A percentile compares a stretch with the other conserved stretches of the same genome.
Conservation (phyloP, 2,888 invertebrate genomes). For the Hedychridium roseum region DNA sequence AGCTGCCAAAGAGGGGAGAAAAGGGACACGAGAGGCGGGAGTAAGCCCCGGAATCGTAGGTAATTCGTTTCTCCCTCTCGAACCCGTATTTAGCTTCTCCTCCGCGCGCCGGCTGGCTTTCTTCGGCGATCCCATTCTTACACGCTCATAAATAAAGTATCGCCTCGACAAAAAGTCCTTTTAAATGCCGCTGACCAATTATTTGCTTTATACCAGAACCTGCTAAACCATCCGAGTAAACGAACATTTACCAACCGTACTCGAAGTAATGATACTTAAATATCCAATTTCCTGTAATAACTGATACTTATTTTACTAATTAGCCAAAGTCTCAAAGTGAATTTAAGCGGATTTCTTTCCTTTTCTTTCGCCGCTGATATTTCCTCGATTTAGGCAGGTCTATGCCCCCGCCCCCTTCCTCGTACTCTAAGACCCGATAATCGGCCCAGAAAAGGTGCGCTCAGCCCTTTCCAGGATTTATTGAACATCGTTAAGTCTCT, state of each 20-base stretch:
- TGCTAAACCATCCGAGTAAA: too few relatives aligned
- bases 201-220: too few relatives aligned
- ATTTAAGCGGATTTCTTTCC: too few relatives aligned
- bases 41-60: slow-evolving; percentile 34
- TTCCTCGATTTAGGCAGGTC: too few relatives aligned
- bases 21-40: slow-evolving; percentile 4
- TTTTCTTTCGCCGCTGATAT: too few relatives aligned
- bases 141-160: neutral
- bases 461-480: slow-evolving; percentile 30
- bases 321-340: too few relatives aligned
- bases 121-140: neutral
- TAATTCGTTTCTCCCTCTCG: slow-evolving; percentile 48
- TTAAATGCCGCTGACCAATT: too few relatives aligned
- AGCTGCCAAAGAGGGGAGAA: slow-evolving; percentile 16
- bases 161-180: too few relatives aligned
- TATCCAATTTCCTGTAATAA: too few relatives aligned
- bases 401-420: slow-evolving; percentile 8
- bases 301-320: too few relatives aligned
- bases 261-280: too few relatives aligned
- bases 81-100: slow-evolving; percentile 38
- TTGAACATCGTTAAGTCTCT: slow-evolving; percentile 17
- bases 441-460: slow-evolving; percentile 29
- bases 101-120: slow-evolving; percentile 7
- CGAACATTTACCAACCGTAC: too few relatives aligned
- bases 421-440: slow-evolving; percentile 21